phyloP scores from a whole-genome alignment of 2,113 vertebrate species.

The Aldabrachelys gigantea region DNA sequence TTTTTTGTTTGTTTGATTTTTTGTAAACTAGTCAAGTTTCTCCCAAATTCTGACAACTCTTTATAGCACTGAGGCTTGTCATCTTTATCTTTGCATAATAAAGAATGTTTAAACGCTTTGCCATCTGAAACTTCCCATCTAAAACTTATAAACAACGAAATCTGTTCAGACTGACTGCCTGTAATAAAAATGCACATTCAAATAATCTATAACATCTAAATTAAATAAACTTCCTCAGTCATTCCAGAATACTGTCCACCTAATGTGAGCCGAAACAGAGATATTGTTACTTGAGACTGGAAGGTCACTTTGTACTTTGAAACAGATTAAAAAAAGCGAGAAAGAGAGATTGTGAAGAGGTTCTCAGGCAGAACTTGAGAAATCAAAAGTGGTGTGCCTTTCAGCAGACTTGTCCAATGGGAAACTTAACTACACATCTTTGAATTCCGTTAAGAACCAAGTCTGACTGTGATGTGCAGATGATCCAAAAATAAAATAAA shows the following conservation, averaged over 20 bases:
- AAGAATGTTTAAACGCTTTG: conserved; percentile 25
- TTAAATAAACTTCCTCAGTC: conserved; percentile 50
- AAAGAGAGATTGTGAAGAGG: conserved; percentile 9
- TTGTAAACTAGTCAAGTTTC: neutral
- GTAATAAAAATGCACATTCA: conserved; percentile 39
- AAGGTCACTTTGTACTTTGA: conserved; percentile 49
- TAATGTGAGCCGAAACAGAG: conserved; percentile 3
- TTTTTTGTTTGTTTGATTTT: neutral
- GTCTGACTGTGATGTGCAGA: neutral
- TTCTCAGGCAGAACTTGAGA: conserved; percentile 2
- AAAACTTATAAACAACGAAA: conserved; percentile 40
- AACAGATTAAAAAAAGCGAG: conserved; percentile 33
- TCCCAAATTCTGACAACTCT: neutral
- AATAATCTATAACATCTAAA: conserved; percentile 58
- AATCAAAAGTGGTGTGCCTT: conserved; percentile 10
- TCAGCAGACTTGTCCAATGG: neutral
- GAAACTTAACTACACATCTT: neutral
- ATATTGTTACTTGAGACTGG: conserved; percentile 6
- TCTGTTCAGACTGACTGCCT: conserved; percentile 20
- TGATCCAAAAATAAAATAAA: neutral
- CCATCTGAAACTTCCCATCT: conserved; percentile 10
- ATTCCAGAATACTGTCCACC: neutral
- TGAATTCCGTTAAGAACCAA: conserved; percentile 39
- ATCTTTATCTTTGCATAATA: neutral
- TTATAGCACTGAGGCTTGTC: neutral